Conservation (phyloP, 2,113 vertebrate species). For the Noctilio leporinus region DNA sequence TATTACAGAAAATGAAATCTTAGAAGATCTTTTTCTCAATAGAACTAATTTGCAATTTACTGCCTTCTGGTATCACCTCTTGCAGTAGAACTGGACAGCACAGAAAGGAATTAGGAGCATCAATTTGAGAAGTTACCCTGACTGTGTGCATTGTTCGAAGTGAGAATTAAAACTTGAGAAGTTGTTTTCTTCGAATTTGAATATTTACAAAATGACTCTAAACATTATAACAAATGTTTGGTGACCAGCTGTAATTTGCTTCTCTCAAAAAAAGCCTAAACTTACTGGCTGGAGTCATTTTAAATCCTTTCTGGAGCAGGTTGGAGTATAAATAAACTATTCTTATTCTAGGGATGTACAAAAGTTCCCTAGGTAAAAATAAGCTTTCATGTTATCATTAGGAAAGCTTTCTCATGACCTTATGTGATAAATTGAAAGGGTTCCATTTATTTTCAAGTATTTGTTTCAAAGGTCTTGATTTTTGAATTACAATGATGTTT, state of each 20-base stretch:
- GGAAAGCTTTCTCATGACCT: neutral
- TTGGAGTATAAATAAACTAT: neutral
- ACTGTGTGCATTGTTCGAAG: neutral
- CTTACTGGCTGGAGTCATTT: neutral
- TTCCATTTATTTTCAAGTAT: conserved; percentile 19
- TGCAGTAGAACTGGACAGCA: neutral
- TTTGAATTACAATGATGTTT: neutral
- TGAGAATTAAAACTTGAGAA: neutral
- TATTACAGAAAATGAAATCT: conserved; percentile 25
- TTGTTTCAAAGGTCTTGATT: conserved; percentile 2
- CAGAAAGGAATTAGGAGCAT: neutral
- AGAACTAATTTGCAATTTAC: neutral
- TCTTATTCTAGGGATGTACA: neutral
- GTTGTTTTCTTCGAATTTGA: neutral
- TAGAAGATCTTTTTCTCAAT: neutral
- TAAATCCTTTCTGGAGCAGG: neutral
- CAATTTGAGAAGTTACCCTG: neutral
- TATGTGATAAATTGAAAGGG: neutral
- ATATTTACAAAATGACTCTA: neutral
- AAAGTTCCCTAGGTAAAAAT: neutral
- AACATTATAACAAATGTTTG: neutral
- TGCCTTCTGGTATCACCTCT: neutral
- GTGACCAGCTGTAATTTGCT: neutral
- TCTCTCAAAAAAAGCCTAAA: neutral
- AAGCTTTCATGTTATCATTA: neutral